Evolutionary conservation across 2,113 vertebrate genomes (phyloP), one percentile per base, ranked within the genome.

Genomic region (Perca schrenkii): DNA sequence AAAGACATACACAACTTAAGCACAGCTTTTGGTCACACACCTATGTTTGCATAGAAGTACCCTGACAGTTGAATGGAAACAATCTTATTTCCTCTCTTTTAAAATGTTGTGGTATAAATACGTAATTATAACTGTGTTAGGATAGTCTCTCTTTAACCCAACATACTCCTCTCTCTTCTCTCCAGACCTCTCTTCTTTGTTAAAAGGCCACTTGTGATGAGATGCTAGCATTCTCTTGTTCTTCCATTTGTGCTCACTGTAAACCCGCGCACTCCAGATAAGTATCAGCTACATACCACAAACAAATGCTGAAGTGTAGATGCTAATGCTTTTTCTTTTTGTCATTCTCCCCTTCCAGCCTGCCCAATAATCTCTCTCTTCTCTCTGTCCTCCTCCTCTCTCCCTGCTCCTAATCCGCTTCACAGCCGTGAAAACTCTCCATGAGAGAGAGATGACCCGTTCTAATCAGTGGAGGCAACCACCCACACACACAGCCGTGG

Each of bases 351-450:
- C 65, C 80, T 62, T 64, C 82, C 53, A 84, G 73, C 50, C 79
- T 21, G 73, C 54, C 80, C 72, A 54, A n/a, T 90, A 88, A 91
- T 92, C 91, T 90, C 87, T 81, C 77, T 43, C 72, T 76, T 54
- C 73, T 60, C 60, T 54, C 72, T 60, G 76, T 72, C 43, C 71
- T 57, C 40, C 56, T 54, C 34, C 31, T 60, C 69, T 62, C 68
- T 74, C 56, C 61, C 77, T 66, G 82, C 83, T 86, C 82, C 86
- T 93, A 94, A 94, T 92, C 91, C 92, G 81, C 93, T 93, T 79
- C 87, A 94, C 86, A 94, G 90, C 94, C 94, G 85, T 94, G 93
- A 94, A 94, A 94, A 94, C 88, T 91, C 88, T 88, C 85, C 87
- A 93, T 94, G 90, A 85, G 89, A 65, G 82, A 89, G 86, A 94